These are phyloP conservation scores for Drosophila malerkotliana DNA, from an alignment of 1,140 invertebrate genomes.

Conservation along the genomic window DNA sequence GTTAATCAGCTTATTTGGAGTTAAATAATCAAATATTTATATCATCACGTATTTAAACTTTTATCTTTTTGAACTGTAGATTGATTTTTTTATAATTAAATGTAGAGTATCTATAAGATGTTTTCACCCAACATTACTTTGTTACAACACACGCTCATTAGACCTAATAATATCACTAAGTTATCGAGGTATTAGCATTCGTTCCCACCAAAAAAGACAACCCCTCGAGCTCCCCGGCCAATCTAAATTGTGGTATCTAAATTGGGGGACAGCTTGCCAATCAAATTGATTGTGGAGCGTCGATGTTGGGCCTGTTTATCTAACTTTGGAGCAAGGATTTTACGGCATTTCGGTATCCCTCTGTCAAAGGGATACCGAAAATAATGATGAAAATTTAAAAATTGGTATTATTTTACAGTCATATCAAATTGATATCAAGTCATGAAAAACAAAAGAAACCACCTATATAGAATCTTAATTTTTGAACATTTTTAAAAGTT, in stretches of 20 bases:
- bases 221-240: neutral
- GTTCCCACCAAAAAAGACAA: neutral
- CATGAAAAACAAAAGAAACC: no score
- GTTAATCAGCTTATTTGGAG: no score
- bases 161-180: constrained; percentile 18
- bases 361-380: constrained; percentile 10
- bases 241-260: constrained; percentile 52
- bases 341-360: constrained; percentile 26
- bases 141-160: constrained; percentile 4
- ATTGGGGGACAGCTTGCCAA: constrained; percentile 73
- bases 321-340: constrained; percentile 23
- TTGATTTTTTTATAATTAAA: neutral
- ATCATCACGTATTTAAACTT: no score
- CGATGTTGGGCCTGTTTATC: constrained; percentile 33
- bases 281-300: constrained; percentile 67
- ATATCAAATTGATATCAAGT: no score
- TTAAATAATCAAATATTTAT: no score
- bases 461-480: no score
- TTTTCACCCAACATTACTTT: neutral
- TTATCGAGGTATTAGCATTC: constrained; percentile 25
- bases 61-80: neutral
- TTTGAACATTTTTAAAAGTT: no score
- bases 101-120: neutral
- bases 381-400: constrained; percentile 8
- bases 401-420: constrained; percentile 3